phyloP scores from a whole-genome alignment of 1,140 invertebrate genomes.

The Tetramorium parvispinum region DNA sequence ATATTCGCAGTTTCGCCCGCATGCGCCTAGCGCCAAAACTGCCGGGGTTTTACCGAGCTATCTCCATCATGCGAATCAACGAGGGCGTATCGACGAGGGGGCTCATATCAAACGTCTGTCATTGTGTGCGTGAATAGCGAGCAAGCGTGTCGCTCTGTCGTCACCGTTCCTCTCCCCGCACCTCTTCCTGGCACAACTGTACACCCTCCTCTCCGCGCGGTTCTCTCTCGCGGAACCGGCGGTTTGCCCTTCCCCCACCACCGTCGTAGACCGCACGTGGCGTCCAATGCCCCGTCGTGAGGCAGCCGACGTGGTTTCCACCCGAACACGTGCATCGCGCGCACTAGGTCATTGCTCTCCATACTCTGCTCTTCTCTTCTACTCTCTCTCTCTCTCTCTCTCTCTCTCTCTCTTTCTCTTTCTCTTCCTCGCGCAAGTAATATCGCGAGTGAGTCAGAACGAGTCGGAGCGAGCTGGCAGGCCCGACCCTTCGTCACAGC shows the following conservation, averaged over 20 bases:
- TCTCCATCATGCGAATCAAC: slow-evolving; percentile 54
- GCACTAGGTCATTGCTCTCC: slow-evolving; percentile 84
- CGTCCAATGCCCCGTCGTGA: slow-evolving; percentile 81
- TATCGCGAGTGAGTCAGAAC: slow-evolving; percentile 64
- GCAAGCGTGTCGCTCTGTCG: neutral
- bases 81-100: slow-evolving; percentile 36
- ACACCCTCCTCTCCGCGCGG: neutral
- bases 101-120: neutral
- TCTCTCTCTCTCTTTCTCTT: slow-evolving; percentile 55
- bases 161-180: neutral
- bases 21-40: neutral
- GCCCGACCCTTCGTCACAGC: slow-evolving; percentile 17
- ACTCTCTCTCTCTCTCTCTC: slow-evolving; percentile 25
- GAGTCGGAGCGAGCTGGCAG: neutral
- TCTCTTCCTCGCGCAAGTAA: slow-evolving; percentile 68
- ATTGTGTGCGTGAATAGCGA: neutral
- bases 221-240: neutral
- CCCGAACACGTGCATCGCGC: slow-evolving; percentile 81
- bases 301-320: slow-evolving; percentile 80
- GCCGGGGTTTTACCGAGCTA: neutral
- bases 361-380: slow-evolving; percentile 37
- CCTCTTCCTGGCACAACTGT: too few species aligned
- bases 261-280: slow-evolving; percentile 69
- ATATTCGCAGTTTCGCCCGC: neutral
- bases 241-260: slow-evolving; percentile 41